phyloP scores from a whole-genome alignment of 2,113 vertebrate genomes.

The Naja naja region DNA sequence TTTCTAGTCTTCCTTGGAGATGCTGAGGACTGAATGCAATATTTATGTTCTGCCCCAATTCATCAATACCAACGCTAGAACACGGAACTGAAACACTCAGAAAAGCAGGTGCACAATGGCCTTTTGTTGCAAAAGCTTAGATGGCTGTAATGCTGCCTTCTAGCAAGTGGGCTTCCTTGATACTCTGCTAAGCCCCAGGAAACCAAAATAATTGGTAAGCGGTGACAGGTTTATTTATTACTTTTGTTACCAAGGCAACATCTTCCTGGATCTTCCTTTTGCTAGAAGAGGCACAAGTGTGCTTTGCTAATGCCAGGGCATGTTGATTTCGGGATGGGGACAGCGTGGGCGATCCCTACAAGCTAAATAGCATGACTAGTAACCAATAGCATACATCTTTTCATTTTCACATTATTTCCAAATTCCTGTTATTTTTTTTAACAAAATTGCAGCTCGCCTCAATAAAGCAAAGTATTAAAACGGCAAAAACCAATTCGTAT shows the following conservation, averaged over 20 bases:
- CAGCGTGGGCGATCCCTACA: neutral
- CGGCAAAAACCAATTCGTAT: neutral
- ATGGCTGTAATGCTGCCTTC: neutral
- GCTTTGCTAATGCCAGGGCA: neutral
- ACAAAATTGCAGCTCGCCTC: neutral
- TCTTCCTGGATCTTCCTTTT: neutral
- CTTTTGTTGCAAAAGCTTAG: neutral
- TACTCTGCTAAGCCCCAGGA: constrained; percentile 28
- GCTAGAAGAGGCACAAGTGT: neutral
- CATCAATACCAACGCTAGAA: neutral
- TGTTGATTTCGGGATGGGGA: neutral
- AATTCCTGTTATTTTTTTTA: neutral
- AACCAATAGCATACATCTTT: neutral
- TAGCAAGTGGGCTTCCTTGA: constrained; percentile 12
- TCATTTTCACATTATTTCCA: neutral
- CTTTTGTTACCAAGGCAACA: constrained; percentile 19
- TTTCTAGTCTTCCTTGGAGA: neutral
- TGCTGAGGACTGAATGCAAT: neutral
- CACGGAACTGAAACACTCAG: neutral
- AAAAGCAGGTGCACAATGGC: neutral
- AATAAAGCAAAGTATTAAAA: neutral
- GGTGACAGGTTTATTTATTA: constrained; percentile 33
- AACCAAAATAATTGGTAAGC: constrained; percentile 35
- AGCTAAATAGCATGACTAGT: neutral
- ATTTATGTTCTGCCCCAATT: neutral